Base-by-base conservation (phyloP, 1,140 invertebrate genomes). In the Procambarus clarkii region DNA sequence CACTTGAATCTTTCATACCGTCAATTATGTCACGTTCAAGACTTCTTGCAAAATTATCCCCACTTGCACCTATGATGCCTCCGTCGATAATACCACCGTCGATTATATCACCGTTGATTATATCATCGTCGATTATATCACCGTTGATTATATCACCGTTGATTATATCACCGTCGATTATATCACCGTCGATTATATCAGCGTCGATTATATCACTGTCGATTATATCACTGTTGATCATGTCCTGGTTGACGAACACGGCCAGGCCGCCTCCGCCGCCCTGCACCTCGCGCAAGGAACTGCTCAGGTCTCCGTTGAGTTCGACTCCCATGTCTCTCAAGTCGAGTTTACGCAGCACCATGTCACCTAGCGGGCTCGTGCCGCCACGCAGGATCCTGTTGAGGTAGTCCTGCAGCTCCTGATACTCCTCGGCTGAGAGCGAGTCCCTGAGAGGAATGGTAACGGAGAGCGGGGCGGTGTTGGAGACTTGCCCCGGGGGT, bases 381-480 rank as follows among this genome's bases (percentile, higher is more conserved):
- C 64, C 79, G 9, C 87, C n/a, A 18, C 77, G 44, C 48, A 88
- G 58, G 46, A 78, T 82, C 58, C 64, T 60, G 11, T 15, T 50
- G 2, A 88, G 87, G 79, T 88, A 88, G 48, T 88, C 58, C 45
- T 44, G 46, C 4, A 88, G 78, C 24, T 88, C 64, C 45, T 71
- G 45, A 2, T 50, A 71, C 46, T 88, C 76, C 13, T 88, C 78
- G n/a, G 69, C 18, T 44, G 87, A 88, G 1, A 88, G 46, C 9
- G 64, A 54, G 8, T 82, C 58, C 4, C 69, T 81, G 58, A 81
- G 87, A 34, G 87, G 87, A 46, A 86, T 78, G n/a, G 21, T 46
- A 21, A 81, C 34, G 77, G 48, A 71, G 44, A 34, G 11, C 2
- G 60, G 60, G 9, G 34, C 24, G 13, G 46, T 15, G 86, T 9